Conservation (phyloP, 2,888 invertebrate genomes). For the Cataglyphis rosenhaueri region DNA sequence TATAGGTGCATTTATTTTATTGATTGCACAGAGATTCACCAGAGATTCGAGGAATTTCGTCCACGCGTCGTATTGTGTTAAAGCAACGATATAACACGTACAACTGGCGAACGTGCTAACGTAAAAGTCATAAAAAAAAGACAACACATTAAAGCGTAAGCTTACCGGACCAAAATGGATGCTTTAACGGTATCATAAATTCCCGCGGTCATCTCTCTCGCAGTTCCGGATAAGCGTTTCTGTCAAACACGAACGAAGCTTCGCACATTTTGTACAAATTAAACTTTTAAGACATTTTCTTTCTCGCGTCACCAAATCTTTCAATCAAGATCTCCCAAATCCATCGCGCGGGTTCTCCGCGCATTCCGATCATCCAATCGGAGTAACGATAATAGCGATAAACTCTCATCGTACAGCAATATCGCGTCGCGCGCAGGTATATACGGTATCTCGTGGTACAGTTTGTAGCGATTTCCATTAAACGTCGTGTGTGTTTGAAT, state of each 20-base stretch:
- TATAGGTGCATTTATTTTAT: not conserved
- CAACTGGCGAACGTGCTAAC: conserved; percentile 77
- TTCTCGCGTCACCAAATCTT: conserved; percentile 42
- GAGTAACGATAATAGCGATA: not conserved
- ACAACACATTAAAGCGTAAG: conserved; percentile 72
- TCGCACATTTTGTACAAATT: conserved; percentile 71
- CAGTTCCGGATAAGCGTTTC: conserved; percentile 79
- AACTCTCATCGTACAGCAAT: conserved; percentile 19
- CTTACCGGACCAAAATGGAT: conserved; percentile 78
- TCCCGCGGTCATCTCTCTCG: conserved; percentile 82
- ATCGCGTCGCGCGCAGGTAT: conserved; percentile 15
- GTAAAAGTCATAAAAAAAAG: conserved; percentile 77
- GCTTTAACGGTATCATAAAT: conserved; percentile 83
- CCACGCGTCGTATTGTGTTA: conserved; percentile 58
- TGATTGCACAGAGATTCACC: conserved; percentile 31
- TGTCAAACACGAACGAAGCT: conserved; percentile 73
- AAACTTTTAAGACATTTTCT: conserved; percentile 70
- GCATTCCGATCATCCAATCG: conserved; percentile 25
- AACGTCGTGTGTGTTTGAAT: conserved; percentile 43
- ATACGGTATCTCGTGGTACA: conserved; percentile 4
- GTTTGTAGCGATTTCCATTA: conserved; percentile 38
- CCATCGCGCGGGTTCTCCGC: not conserved
- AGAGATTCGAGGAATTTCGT: conserved; percentile 59
- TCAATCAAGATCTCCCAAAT: conserved; percentile 6
- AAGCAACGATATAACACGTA: conserved; percentile 61